Conservation (phyloP, 2,113 vertebrate species). For the Engystomops pustulosus region DNA sequence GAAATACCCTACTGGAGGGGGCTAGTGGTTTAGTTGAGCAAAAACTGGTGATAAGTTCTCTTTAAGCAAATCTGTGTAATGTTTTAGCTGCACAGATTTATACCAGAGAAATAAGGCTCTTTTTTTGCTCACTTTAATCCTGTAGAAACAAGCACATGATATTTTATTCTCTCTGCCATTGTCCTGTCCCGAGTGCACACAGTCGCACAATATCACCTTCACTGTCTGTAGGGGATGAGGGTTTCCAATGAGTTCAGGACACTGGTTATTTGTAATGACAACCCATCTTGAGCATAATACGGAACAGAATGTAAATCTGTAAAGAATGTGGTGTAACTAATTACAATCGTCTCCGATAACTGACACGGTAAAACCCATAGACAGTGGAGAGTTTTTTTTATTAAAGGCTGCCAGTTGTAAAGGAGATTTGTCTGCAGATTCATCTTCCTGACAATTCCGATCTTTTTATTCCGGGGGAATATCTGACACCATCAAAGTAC, state of each 20-base stretch:
- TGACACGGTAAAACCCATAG: slow-evolving; percentile 7
- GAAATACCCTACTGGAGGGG: too few relatives aligned
- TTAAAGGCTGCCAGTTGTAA: slow-evolving; percentile 9
- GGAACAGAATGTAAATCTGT: slow-evolving; percentile 14
- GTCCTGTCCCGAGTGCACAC: not conserved
- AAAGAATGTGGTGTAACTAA: slow-evolving; percentile 36
- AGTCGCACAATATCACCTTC: not conserved
- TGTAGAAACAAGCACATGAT: not conserved
- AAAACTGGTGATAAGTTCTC: too few relatives aligned
- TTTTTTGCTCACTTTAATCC: not conserved
- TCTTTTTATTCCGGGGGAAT: not conserved
- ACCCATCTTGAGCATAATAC: not conserved
- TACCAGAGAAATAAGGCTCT: not conserved
- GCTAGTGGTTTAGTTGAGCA: too few relatives aligned
- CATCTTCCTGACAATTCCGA: slow-evolving; percentile 26
- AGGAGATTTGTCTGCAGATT: slow-evolving; percentile 5
- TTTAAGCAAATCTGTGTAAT: not conserved
- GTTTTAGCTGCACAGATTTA: too few relatives aligned
- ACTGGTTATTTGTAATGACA: slow-evolving; percentile 7
- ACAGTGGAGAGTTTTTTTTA: slow-evolving; percentile 22
- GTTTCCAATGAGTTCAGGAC: not conserved
- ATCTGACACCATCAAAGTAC: slow-evolving; percentile 33
- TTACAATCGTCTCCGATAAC: slow-evolving; percentile 19
- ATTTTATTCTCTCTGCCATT: not conserved
- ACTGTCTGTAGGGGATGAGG: not conserved